These are phyloP conservation scores for Melospiza melodia DNA, from an alignment of 2,113 vertebrate genomes.

Conservation along the genomic window DNA sequence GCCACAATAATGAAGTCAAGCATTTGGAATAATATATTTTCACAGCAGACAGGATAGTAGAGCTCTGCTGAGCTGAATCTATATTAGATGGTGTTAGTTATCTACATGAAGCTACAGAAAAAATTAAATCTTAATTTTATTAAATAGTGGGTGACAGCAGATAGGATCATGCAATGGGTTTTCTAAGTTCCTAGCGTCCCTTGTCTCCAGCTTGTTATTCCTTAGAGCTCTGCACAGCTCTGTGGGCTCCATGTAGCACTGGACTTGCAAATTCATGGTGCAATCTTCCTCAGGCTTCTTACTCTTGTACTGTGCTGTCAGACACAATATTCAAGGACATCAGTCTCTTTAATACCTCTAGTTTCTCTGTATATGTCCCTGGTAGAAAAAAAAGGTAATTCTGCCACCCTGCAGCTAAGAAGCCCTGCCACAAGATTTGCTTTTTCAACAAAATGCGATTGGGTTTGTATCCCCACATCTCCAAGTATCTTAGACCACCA, in stretches of 20 bases:
- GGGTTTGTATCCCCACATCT: background rate
- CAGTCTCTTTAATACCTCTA: background rate
- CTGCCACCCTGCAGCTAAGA: background rate
- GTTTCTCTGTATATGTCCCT: background rate
- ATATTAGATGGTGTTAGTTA: constrained; percentile 23
- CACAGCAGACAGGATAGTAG: background rate
- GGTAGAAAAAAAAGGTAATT: background rate
- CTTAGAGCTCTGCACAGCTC: background rate
- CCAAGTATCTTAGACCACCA: background rate
- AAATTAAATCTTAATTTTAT: constrained; percentile 60
- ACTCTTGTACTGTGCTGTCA: background rate
- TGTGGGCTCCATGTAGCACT: background rate
- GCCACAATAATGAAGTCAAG: constrained; percentile 25
- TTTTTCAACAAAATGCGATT: background rate
- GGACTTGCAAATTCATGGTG: background rate
- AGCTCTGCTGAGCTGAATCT: constrained; percentile 24
- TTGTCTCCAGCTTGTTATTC: background rate
- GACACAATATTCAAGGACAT: rapidly evolving
- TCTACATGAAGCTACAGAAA: constrained; percentile 5
- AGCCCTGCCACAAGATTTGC: background rate
- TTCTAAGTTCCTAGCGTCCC: background rate
- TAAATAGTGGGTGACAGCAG: background rate
- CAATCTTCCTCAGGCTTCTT: background rate
- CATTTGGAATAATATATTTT: constrained; percentile 22
- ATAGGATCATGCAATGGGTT: background rate